Evolutionary conservation across 2,888 invertebrate species (phyloP).

Genomic region (Bhutanitis thaidina): DNA sequence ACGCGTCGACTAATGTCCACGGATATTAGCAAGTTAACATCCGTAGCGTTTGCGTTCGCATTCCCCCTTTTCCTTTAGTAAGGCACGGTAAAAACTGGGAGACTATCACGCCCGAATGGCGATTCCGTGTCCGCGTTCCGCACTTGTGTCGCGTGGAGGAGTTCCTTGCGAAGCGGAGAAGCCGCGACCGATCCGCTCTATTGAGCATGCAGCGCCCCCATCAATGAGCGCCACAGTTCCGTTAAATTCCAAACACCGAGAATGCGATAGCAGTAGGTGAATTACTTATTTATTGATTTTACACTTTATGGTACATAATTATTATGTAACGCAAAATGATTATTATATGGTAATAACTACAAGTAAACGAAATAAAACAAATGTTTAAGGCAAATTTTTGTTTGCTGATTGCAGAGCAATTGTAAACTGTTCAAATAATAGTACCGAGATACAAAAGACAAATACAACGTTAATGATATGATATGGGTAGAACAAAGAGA

Average conservation of each 20-base stretch:
- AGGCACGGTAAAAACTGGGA: slow-evolving; percentile 8
- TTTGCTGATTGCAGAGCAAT: no score
- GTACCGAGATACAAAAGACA: no score
- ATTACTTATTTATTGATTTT: neutral
- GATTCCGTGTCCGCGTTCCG: slow-evolving; percentile 45
- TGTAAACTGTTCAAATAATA: no score
- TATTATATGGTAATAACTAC: no score
- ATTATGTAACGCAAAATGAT: no score
- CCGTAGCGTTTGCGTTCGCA: slow-evolving; percentile 9
- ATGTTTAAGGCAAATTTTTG: no score
- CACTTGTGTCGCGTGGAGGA: slow-evolving; percentile 29
- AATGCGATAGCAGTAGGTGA: neutral
- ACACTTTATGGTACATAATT: neutral
- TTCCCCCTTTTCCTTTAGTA: slow-evolving; percentile 31
- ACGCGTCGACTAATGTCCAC: slow-evolving; percentile 38
- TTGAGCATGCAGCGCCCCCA: neutral
- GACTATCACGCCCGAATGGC: slow-evolving; percentile 11
- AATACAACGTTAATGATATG: no score
- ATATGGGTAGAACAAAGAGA: no score
- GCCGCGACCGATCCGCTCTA: slow-evolving; percentile 24
- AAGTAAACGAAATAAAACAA: no score
- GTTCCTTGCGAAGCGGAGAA: slow-evolving; percentile 25
- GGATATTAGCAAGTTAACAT: neutral
- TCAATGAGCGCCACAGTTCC: slow-evolving; percentile 5
- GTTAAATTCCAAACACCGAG: neutral